These are phyloP conservation scores for Melipona quadrifasciata DNA, from an alignment of 1,140 invertebrate genomes.

Conservation along the genomic window DNA sequence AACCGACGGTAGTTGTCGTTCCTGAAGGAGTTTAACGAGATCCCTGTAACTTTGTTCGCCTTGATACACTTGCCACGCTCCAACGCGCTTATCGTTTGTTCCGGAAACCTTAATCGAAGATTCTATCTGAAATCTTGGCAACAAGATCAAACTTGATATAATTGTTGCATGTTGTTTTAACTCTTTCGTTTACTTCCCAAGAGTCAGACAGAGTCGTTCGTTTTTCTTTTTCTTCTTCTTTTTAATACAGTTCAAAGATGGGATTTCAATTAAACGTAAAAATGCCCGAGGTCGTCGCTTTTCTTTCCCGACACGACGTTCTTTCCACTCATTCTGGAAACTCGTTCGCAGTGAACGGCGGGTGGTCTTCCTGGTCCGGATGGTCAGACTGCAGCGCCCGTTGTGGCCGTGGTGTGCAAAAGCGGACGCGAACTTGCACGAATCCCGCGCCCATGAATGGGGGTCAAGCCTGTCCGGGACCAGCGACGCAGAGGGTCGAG, in stretches of 20 bases:
- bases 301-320: neutral
- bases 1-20: neutral
- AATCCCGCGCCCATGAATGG: constrained; percentile 94
- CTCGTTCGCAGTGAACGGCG: constrained; percentile 85
- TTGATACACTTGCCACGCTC: neutral
- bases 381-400: constrained; percentile 91
- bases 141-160: neutral
- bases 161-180: neutral
- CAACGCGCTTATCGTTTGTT: neutral
- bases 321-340: neutral
- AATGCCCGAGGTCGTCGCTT: neutral
- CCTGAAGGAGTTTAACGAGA: neutral
- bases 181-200: neutral
- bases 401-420: constrained; percentile 88
- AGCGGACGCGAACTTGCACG: constrained; percentile 91
- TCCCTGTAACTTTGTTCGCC: neutral
- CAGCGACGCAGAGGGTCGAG: constrained; percentile 89
- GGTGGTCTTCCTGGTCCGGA: constrained; percentile 94
- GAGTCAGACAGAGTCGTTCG: too few species aligned
- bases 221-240: neutral
- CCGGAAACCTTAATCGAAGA: neutral
- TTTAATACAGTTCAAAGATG: too few species aligned
- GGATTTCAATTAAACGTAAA: neutral
- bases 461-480: constrained; percentile 90
- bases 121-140: neutral